Base-by-base conservation (phyloP, 2,888 invertebrate genomes). In the Polia nebulosa region DNA sequence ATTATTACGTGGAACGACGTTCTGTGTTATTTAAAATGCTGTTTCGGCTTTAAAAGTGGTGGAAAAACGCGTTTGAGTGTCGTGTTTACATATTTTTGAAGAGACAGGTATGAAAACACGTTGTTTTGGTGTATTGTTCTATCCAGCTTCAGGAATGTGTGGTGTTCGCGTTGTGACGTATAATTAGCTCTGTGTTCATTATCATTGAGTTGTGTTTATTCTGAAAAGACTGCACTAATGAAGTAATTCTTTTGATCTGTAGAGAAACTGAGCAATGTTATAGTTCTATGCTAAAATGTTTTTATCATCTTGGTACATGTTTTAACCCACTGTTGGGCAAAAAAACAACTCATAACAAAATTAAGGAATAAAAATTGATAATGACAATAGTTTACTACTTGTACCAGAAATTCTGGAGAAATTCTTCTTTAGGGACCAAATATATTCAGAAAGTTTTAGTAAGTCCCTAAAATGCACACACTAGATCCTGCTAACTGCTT, bases 1-100 rank as follows among this genome's bases (percentile, higher is more conserved):
- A 92, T 93, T 92, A 88, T 80, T 86, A 82, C 80, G 77, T 80
- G 70, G 72, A 78, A 81, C 74, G 72, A 80, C 67, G 67, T 74
- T 79, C 61, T 72, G 44, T 74, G 59, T 75, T 70, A 67, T 72
- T 81, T 63, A 51, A 63, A 68, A 58, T 70, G 64, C 71, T 62
- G 67, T 86, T 85, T 80, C 20, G 72, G 25, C 66, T 56, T 55
- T 55, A 22, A 67, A 78, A 80, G 77, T 76, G 51, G 34, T 49
- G 58, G 17, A 65, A 74, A 84, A 80, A 71, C 67, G 8, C 36
- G 39, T 73, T 73, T 72, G 62, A 49, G 59, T 59, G 36, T 41
- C 59, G 78, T 88, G 87, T 86, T 88, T 87, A 87, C 87, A 82
- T 79, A 41, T 76, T 79, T 63, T 49, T 29, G 52, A 59, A 53